phyloP scores from a whole-genome alignment of 2,113 vertebrate species.

The Pao palembangensis region DNA sequence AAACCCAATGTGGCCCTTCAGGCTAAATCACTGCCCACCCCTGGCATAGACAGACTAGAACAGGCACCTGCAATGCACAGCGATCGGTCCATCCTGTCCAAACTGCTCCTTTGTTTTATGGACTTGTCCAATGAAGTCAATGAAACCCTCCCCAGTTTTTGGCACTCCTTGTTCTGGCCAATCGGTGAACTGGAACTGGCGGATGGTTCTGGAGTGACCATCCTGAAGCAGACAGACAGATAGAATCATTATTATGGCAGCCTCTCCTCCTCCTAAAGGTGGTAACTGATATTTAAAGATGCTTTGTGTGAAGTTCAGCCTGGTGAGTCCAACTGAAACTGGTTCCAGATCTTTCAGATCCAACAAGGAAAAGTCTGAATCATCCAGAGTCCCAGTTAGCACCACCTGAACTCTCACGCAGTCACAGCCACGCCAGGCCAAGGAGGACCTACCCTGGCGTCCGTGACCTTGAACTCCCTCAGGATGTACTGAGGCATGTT shows the following conservation, averaged over 20 bases:
- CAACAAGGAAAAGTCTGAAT: no score
- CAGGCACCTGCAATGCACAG: conserved; percentile 98
- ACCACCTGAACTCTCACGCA: no score
- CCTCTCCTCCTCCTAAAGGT: no score
- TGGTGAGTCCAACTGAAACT: no score
- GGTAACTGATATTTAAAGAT: no score
- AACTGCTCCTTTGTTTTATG: conserved; percentile 99
- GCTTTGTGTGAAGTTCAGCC: no score
- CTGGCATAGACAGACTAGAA: no score
- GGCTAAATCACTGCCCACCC: no score
- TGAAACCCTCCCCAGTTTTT: conserved; percentile 95
- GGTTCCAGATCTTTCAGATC: no score
- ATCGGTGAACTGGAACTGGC: conserved; percentile 67
- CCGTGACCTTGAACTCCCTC: conserved; percentile 80
- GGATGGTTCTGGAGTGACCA: conserved; percentile 94
- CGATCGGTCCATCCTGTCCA: conserved; percentile 95
- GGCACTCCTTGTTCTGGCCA: conserved; percentile 98
- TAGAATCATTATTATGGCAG: background rate
- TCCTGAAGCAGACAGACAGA: conserved; percentile 72
- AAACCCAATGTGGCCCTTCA: no score
- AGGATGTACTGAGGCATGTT: conserved; percentile 99
- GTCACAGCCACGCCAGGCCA: no score
- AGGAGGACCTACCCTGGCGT: conserved; percentile 74
- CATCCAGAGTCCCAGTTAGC: no score
- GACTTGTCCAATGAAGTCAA: conserved; percentile 97